Evolutionary conservation across 2,797 vertebrate genomes (phyloP).

Genomic region (Stomatorhinus walkeri): DNA sequence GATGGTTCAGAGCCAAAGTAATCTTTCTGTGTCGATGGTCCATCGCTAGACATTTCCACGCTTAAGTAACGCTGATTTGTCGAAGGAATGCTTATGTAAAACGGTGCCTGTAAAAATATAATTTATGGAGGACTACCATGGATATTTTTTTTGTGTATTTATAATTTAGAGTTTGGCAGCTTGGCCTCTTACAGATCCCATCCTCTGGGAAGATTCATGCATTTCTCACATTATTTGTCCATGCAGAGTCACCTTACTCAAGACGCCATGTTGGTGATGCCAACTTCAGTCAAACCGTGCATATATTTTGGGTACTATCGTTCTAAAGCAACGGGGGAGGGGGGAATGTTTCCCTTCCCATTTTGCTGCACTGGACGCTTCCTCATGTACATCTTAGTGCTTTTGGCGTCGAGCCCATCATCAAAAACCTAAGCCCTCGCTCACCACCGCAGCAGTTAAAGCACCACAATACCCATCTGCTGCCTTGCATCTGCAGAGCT

Average conservation of each 20-base stretch:
- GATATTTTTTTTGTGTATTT: constrained; percentile 58
- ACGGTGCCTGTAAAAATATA: constrained; percentile 22
- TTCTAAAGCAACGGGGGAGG: background rate
- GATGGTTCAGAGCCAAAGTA: constrained; percentile 54
- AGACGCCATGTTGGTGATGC: constrained; percentile 40
- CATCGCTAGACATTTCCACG: constrained; percentile 26
- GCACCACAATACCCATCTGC: constrained; percentile 2
- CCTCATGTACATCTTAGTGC: background rate
- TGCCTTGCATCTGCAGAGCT: constrained; percentile 15
- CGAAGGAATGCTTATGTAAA: constrained; percentile 39
- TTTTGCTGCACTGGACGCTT: background rate
- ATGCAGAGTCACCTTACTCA: constrained; percentile 42
- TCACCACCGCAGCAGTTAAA: background rate
- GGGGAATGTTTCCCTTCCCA: background rate
- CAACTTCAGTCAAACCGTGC: constrained; percentile 36
- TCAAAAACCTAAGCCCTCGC: constrained; percentile 5
- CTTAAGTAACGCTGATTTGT: constrained; percentile 51
- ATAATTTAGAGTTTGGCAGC: constrained; percentile 56
- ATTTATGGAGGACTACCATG: constrained; percentile 54
- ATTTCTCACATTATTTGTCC: constrained; percentile 44
- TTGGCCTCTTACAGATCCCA: constrained; percentile 22
- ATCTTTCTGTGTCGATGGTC: constrained; percentile 47
- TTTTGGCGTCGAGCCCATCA: constrained; percentile 15
- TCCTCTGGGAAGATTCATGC: constrained; percentile 41
- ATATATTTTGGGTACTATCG: background rate